Percentiles rank a stretch among this genome's conserved stretches.
Conservation (phyloP, 2,888 invertebrate genomes). For the Perizoma flavofasciatum region DNA sequence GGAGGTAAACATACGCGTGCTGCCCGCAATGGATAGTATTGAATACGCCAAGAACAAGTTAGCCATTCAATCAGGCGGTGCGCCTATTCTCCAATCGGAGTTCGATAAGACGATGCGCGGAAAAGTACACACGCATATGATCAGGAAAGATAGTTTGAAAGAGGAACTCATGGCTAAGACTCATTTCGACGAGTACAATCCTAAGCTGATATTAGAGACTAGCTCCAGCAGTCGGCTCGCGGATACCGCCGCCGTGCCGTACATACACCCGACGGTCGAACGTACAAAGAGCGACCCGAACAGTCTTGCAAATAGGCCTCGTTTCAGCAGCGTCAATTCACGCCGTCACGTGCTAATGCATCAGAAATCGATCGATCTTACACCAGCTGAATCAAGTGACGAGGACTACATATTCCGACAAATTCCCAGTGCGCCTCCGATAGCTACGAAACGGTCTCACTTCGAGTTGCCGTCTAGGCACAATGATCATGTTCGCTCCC, state of each 20-base stretch:
- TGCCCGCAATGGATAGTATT: conserved; percentile 82
- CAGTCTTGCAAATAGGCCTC: conserved; percentile 88
- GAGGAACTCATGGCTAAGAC: conserved; percentile 87
- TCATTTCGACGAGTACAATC: conserved; percentile 89
- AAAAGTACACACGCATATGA: conserved; percentile 68
- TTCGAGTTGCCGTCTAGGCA: conserved; percentile 85
- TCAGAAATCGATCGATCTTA: conserved; percentile 93
- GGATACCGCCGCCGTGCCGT: conserved; percentile 78
- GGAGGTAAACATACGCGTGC: conserved; percentile 74
- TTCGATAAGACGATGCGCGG: conserved; percentile 81
- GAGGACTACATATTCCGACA: conserved; percentile 91
- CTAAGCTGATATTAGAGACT: conserved; percentile 83
- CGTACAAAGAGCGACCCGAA: conserved; percentile 95
- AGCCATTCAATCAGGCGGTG: conserved; percentile 61
- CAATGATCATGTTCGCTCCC: conserved; percentile 85
- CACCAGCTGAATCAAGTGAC: conserved; percentile 93
- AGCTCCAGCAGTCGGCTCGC: conserved; percentile 80
- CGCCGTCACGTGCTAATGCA: conserved; percentile 92
- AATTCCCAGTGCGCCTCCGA: conserved; percentile 88
- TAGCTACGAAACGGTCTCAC: conserved; percentile 89
- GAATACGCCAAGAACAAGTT: conserved; percentile 78
- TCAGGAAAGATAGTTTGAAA: conserved; percentile 83
- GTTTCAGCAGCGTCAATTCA: conserved; percentile 88
- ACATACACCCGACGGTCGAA: conserved; percentile 89
- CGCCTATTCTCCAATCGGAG: conserved; percentile 84